Conservation (phyloP, 2,797 vertebrate genomes). For the Melanotaenia nigrans region DNA sequence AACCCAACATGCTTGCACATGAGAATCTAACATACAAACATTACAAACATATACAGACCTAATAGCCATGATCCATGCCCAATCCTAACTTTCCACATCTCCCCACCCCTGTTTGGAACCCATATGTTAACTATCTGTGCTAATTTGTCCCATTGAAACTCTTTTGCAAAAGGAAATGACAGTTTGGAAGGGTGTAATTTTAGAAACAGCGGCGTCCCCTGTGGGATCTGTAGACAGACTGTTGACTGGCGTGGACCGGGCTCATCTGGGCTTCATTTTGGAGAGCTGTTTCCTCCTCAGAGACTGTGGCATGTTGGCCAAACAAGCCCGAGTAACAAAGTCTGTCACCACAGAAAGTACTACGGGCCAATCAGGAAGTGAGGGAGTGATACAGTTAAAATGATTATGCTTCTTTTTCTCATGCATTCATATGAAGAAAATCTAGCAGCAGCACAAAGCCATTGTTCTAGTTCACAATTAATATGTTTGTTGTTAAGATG, state of each 20-base stretch:
- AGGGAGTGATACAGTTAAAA: conserved; percentile 24
- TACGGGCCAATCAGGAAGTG: conserved; percentile 13
- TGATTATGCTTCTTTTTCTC: neutral
- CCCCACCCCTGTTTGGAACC: conserved; percentile 63
- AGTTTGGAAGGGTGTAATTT: conserved; percentile 86
- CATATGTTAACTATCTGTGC: conserved; percentile 85
- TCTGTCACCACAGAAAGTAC: conserved; percentile 33
- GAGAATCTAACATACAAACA: conserved; percentile 27
- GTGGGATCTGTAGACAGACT: conserved; percentile 75
- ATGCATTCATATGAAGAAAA: neutral
- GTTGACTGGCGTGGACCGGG: conserved; percentile 57
- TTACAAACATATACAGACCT: conserved; percentile 25
- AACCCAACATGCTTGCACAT: conserved; percentile 22
- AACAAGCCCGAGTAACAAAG: conserved; percentile 45
- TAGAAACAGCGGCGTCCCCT: conserved; percentile 80
- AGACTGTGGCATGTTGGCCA: conserved; percentile 40
- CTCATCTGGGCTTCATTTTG: conserved; percentile 81
- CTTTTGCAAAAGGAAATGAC: conserved; percentile 85
- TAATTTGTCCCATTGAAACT: conserved; percentile 85
- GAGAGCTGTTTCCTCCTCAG: conserved; percentile 53
- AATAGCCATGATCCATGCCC: conserved; percentile 33
- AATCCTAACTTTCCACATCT: conserved; percentile 36
- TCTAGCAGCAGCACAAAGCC: neutral
- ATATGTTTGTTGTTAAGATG: neutral
- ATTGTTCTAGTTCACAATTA: neutral